Conservation (phyloP, 2,888 invertebrate species). For the Diarsia brunnea region DNA sequence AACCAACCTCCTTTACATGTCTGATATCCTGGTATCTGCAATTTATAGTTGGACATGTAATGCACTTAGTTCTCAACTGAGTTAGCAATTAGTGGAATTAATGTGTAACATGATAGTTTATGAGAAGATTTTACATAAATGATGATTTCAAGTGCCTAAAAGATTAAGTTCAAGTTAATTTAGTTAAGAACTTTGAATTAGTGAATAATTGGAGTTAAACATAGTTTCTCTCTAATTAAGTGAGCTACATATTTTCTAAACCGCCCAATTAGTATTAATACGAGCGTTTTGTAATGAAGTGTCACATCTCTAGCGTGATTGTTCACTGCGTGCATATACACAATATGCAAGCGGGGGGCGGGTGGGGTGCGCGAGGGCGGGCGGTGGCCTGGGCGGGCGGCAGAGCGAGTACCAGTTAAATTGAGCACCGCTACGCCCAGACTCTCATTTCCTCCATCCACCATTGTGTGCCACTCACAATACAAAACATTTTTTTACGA, state of each 20-base stretch:
- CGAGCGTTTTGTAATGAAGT: slow-evolving; percentile 66
- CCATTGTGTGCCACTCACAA: slow-evolving; percentile 89
- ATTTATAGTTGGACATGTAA: slow-evolving; percentile 45
- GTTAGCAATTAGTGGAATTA: slow-evolving; percentile 38
- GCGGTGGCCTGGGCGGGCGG: slow-evolving; percentile 65
- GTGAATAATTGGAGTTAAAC: slow-evolving; percentile 41
- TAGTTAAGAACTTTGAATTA: slow-evolving; percentile 48
- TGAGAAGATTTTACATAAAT: slow-evolving; percentile 33
- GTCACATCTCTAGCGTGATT: slow-evolving; percentile 75
- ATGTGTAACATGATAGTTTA: slow-evolving; percentile 31
- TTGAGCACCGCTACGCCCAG: slow-evolving; percentile 88
- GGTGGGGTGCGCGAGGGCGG: slow-evolving; percentile 51
- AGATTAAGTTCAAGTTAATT: slow-evolving; percentile 47
- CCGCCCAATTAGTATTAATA: slow-evolving; percentile 51
- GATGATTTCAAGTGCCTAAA: slow-evolving; percentile 20
- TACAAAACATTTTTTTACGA: slow-evolving; percentile 90
- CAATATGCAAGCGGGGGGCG: slow-evolving; percentile 70
- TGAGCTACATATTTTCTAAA: slow-evolving; percentile 37
- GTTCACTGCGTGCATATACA: slow-evolving; percentile 77
- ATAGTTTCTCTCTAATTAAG: slow-evolving; percentile 29
- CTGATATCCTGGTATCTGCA: slow-evolving; percentile 48
- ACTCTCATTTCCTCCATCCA: slow-evolving; percentile 89
- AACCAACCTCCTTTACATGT: slow-evolving; percentile 49
- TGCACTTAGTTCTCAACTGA: slow-evolving; percentile 34
- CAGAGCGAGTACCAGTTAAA: slow-evolving; percentile 85